Evolutionary conservation across 2,113 vertebrate species (phyloP).

Genomic region (Chelonoidis abingdonii): DNA sequence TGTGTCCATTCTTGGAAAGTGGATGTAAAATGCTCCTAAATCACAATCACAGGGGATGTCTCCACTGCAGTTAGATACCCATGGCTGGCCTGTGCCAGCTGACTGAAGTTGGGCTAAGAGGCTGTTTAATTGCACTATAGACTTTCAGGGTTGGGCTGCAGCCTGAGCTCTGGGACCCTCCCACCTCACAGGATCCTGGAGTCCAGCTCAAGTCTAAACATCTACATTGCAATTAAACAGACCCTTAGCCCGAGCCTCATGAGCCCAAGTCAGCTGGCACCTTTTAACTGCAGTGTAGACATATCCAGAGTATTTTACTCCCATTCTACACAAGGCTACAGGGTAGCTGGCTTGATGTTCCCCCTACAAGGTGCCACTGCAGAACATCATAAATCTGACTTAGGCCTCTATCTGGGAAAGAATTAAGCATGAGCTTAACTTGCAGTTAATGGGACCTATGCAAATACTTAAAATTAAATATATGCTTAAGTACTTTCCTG

Average conservation of each 20-base stretch:
- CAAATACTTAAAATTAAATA: background rate
- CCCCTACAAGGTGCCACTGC: background rate
- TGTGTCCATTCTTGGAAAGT: constrained; percentile 19
- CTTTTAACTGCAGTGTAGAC: background rate
- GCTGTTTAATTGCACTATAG: background rate
- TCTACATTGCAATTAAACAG: background rate
- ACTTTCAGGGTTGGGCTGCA: background rate
- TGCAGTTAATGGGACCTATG: background rate
- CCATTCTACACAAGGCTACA: background rate
- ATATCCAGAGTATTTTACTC: background rate
- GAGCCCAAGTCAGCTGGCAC: background rate
- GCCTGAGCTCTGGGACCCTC: background rate
- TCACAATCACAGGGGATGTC: background rate
- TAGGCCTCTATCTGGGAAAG: background rate
- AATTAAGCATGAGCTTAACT: background rate
- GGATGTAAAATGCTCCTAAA: background rate
- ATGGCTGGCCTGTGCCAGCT: too few relatives aligned
- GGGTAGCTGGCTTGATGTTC: background rate
- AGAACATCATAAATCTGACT: background rate
- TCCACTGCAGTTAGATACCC: too few relatives aligned
- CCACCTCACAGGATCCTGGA: background rate
- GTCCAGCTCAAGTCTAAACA: background rate
- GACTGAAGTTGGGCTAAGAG: too few relatives aligned
- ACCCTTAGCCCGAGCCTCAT: background rate
- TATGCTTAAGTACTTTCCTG: background rate